Percentiles rank a stretch among this genome's conserved stretches.
phyloP scores from a whole-genome alignment of 2,797 vertebrate species.

The Eidolon dupreanum region DNA sequence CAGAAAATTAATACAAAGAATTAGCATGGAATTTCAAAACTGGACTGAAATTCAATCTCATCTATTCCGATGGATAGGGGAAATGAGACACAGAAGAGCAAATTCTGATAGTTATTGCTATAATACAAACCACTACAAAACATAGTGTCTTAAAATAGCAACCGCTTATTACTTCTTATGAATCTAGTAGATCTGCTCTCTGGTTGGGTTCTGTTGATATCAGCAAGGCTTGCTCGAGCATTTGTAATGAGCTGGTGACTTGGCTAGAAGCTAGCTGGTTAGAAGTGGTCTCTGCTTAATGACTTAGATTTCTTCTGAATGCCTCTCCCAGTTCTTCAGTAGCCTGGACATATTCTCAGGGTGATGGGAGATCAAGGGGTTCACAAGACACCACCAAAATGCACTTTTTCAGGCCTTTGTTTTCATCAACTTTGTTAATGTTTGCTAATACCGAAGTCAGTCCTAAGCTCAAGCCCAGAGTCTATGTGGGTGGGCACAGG shows the following conservation, averaged over 20 bases:
- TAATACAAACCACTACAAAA: not conserved
- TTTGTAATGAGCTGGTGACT: not conserved
- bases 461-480: not conserved
- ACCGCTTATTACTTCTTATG: not conserved
- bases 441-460: not conserved
- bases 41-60: not conserved
- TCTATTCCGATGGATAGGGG: not conserved
- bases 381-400: not conserved
- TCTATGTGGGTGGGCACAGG: too few relatives aligned
- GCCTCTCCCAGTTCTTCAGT: not conserved
- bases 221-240: not conserved
- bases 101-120: not conserved
- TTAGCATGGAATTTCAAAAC: slow-evolving; percentile 27
- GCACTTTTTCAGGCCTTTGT: not conserved
- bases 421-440: not conserved
- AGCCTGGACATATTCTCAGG: not conserved
- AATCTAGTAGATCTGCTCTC: not conserved
- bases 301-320: not conserved
- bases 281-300: not conserved
- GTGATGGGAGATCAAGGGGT: rapidly evolving
- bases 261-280: not conserved
- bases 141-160: not conserved
- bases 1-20: slow-evolving; percentile 46
- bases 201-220: not conserved
- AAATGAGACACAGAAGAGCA: not conserved